Evolutionary conservation across 2,797 vertebrate genomes (phyloP), one percentile per base, ranked within the genome.

Genomic region (Poecilia velifera): DNA sequence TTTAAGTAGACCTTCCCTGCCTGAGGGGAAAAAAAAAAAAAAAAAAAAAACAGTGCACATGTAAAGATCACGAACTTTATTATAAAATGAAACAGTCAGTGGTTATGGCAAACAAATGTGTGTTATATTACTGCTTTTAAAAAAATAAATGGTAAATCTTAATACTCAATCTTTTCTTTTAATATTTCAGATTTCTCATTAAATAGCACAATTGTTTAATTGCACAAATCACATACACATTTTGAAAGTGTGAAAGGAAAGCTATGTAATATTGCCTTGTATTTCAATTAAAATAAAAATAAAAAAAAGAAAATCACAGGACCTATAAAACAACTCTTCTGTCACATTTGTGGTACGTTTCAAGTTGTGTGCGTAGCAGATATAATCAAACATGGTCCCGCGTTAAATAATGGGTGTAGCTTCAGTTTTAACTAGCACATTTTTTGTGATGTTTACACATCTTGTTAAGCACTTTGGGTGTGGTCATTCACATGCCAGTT

Each of bases 401-500:
- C 53, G 59, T 25, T 14, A 59, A 64, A 57, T 47, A 46, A 75
- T 75, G 73, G 39, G 62, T 71, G 45, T 74, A 68, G 43, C 39
- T 46, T 45, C 39, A 43, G 39, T 43, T 34, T 47, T 12, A 14
- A 28, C 31, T 72, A 20, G 31, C 16, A 28, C 16, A 36, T 45
- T 73, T 78, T 36, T 1, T 46, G 14, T 68, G 22, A 13, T 34
- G 78, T 64, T 46, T 31, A 74, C 7, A 18, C 59, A 36, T 82
- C 41, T 72, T 74, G 59, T 82, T 72, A 34, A 83, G 74, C 82
- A 83, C 77, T 80, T 83, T 78, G 76, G 86, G 85, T 72, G 79
- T 8, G 62, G 25, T 96, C 94, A 98, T 90, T 97, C 96, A 91
- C 97, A 97, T 3, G 96, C 97, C 86, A 98, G 95, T 92, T 98